These are phyloP conservation scores for Congeria kusceri DNA, from an alignment of 2,888 invertebrate species.

Conservation along the genomic window DNA sequence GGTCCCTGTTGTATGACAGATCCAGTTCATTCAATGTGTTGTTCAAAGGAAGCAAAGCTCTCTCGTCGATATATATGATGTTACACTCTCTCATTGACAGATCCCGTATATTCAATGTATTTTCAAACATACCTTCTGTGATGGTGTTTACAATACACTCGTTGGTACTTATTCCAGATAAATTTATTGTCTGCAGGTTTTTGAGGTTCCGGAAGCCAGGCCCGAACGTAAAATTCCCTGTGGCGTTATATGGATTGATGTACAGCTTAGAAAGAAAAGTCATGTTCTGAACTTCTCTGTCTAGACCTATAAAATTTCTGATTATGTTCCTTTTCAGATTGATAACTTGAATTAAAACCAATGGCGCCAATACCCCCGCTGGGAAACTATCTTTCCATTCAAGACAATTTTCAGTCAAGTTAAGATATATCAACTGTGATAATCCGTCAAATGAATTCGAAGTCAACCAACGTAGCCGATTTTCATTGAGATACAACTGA, in stretches of 20 bases:
- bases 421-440: conserved; percentile 11
- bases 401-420: conserved; percentile 18
- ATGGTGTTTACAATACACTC: conserved; percentile 11
- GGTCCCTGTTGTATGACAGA: conserved; percentile 47
- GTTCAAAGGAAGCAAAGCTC: conserved; percentile 29
- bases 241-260: neutral
- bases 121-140: conserved; percentile 18
- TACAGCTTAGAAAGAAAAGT: conserved; percentile 11
- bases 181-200: neutral
- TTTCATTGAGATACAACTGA: neutral
- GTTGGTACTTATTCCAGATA: neutral
- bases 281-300: conserved; percentile 18
- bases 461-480: neutral
- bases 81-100: conserved; percentile 32
- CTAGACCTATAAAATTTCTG: conserved; percentile 8
- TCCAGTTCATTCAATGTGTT: conserved; percentile 30
- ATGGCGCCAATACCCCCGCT: conserved; percentile 16
- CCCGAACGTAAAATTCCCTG: neutral
- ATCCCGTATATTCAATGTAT: conserved; percentile 11
- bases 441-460: conserved; percentile 20
- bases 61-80: conserved; percentile 12
- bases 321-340: conserved; percentile 22
- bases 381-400: conserved; percentile 5
- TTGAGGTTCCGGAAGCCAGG: neutral
- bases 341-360: conserved; percentile 5